Evolutionary conservation across 2,888 invertebrate genomes (phyloP).

Genomic region (Selenia dentaria): DNA sequence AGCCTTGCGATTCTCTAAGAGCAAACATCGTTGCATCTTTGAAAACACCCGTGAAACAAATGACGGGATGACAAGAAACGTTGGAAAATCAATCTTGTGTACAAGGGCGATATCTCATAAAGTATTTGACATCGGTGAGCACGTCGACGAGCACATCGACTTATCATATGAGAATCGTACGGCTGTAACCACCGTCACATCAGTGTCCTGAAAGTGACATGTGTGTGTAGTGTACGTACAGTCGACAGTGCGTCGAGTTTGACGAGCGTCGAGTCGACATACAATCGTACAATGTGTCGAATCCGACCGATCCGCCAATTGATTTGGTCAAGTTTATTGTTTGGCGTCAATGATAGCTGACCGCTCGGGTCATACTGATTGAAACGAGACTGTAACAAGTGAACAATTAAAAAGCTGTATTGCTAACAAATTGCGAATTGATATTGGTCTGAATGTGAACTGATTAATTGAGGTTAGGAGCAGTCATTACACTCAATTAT

Average conservation of each 20-base stretch:
- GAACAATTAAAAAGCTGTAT: conserved; percentile 17
- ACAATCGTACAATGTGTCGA: conserved; percentile 40
- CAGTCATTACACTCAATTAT: no score
- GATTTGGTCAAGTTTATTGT: conserved; percentile 64
- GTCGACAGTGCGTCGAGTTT: conserved; percentile 29
- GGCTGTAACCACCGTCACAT: conserved; percentile 13
- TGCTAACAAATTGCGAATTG: conserved; percentile 17
- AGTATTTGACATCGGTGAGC: no score
- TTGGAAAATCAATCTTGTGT: no score
- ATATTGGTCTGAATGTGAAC: conserved; percentile 22
- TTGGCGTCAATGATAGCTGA: conserved; percentile 60
- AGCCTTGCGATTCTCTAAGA: no score
- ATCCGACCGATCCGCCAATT: conserved; percentile 58
- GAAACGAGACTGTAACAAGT: conserved; percentile 50
- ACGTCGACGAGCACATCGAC: no score
- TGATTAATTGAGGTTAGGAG: conserved; percentile 10
- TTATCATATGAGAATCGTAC: no score
- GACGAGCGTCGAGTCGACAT: conserved; percentile 35
- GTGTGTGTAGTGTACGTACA: conserved; percentile 18
- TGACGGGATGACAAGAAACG: no score
- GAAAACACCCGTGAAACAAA: no score
- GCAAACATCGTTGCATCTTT: no score
- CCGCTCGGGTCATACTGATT: conserved; percentile 48
- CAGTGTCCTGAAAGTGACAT: conserved; percentile 3
- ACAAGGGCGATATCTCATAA: no score